These are phyloP conservation scores for Pampusana beccarii DNA, from an alignment of 2,113 vertebrate species.

Conservation along the genomic window DNA sequence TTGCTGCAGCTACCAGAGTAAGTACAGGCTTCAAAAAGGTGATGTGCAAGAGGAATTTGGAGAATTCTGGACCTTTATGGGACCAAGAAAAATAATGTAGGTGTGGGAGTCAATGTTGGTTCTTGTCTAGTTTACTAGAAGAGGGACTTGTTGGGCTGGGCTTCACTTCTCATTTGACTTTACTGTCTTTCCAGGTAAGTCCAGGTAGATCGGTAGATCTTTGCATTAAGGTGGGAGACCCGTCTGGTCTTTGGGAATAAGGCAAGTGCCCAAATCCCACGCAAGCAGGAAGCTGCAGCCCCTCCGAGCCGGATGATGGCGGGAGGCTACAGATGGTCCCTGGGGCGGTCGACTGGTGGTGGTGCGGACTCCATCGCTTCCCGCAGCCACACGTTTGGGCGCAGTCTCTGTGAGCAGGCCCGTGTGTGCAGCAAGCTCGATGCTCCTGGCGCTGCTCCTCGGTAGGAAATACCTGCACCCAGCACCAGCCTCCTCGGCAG, in stretches of 20 bases:
- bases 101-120: background rate
- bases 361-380: background rate
- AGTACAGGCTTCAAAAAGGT: background rate
- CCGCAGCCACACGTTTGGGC: background rate
- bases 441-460: background rate
- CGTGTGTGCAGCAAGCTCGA: background rate
- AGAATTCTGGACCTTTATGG: background rate
- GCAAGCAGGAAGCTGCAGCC: background rate
- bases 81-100: background rate
- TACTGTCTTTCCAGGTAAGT: background rate
- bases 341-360: rapidly evolving
- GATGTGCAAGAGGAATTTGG: background rate
- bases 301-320: background rate
- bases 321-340: background rate
- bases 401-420: background rate
- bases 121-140: background rate
- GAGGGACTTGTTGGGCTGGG: background rate
- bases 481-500: background rate
- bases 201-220: background rate
- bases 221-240: background rate
- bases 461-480: background rate
- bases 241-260: background rate
- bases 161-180: background rate
- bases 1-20: background rate
- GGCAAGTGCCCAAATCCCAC: background rate